A percentile compares a stretch with the other conserved stretches of the same genome.
Evolutionary conservation across 2,888 invertebrate species (phyloP).

Genomic region (Pyrrhosoma nymphula): DNA sequence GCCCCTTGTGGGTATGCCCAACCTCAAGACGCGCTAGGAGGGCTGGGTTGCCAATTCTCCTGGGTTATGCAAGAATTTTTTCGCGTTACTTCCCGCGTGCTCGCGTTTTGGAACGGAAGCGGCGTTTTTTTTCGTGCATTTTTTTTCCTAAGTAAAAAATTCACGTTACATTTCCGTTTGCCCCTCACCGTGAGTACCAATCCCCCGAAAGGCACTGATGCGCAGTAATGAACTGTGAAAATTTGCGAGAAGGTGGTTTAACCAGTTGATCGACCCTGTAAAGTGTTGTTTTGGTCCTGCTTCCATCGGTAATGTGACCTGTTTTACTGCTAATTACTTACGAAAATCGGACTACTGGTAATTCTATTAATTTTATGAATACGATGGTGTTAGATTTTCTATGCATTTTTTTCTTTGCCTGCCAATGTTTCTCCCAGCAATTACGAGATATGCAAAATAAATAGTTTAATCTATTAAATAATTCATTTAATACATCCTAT

Average conservation of each 20-base stretch:
- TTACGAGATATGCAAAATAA: too few species aligned
- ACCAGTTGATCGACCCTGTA: not conserved
- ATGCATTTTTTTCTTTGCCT: too few species aligned
- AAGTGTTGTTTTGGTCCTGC: not conserved
- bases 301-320: too few species aligned
- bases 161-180: not conserved
- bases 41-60: slow-evolving; percentile 57
- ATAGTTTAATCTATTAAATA: too few species aligned
- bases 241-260: not conserved
- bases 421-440: too few species aligned
- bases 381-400: too few species aligned
- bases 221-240: not conserved
- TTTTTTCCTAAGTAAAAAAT: not conserved
- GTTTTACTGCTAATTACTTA: too few species aligned
- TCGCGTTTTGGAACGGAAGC: not conserved
- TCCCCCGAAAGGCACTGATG: not conserved
- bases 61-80: slow-evolving; percentile 16
- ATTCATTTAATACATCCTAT: too few species aligned
- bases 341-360: too few species aligned
- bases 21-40: slow-evolving; percentile 12
- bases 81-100: not conserved
- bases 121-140: not conserved
- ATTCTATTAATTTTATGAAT: too few species aligned
- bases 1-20: slow-evolving; percentile 38
- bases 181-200: not conserved